These are phyloP conservation scores for Tricholauxania praeusta DNA, from an alignment of 2,888 invertebrate species.

Conservation along the genomic window DNA sequence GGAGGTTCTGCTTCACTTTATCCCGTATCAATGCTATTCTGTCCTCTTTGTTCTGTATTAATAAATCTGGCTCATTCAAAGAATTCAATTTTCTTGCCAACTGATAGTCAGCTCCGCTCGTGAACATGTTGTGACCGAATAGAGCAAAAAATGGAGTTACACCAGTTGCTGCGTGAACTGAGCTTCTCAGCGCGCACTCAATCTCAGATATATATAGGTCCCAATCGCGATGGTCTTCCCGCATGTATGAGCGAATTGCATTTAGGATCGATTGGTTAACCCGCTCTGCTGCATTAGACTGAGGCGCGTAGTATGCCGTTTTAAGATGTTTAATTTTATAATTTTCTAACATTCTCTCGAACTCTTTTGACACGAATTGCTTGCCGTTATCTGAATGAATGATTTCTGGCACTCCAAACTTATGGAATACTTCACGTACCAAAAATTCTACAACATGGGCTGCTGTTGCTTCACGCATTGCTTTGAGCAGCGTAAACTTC, in stretches of 20 bases:
- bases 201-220: slow-evolving; percentile 35
- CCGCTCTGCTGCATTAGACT: slow-evolving; percentile 52
- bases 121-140: too few relatives aligned
- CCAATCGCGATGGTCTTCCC: slow-evolving; percentile 38
- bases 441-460: neutral
- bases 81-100: too few relatives aligned
- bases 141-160: too few relatives aligned
- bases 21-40: too few relatives aligned
- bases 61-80: too few relatives aligned
- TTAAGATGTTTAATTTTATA: slow-evolving; percentile 42
- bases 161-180: too few relatives aligned
- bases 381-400: slow-evolving; percentile 41
- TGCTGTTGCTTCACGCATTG: slow-evolving; percentile 4
- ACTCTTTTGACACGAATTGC: slow-evolving; percentile 42
- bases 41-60: too few relatives aligned
- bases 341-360: neutral
- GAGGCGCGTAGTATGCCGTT: slow-evolving; percentile 54
- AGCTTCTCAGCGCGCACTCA: slow-evolving; percentile 17
- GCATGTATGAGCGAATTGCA: slow-evolving; percentile 45
- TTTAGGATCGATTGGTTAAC: slow-evolving; percentile 49
- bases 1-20: too few relatives aligned
- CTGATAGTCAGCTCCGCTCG: too few relatives aligned
- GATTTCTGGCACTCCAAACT: neutral
- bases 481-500: too few relatives aligned
- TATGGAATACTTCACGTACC: neutral